Conservation (phyloP, 1,140 invertebrate genomes). For the Temnothorax curvispinosus region DNA sequence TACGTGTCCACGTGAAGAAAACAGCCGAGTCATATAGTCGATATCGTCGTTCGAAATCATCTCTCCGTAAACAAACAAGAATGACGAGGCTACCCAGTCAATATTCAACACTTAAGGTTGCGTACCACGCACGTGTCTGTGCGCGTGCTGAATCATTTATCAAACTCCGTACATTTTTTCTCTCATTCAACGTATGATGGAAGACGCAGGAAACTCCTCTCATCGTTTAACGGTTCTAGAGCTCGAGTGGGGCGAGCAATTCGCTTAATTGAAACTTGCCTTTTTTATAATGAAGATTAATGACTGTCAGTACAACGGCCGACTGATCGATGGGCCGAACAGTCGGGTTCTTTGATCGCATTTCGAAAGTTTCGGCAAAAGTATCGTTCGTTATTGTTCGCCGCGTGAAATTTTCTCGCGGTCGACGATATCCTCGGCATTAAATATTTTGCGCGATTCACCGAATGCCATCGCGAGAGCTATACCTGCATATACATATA, state of each 20-base stretch:
- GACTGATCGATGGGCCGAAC: constrained; percentile 54
- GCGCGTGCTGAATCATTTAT: constrained; percentile 49
- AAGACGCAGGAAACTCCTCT: constrained; percentile 26
- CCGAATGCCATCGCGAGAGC: neutral
- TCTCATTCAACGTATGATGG: constrained; percentile 46
- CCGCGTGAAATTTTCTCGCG: constrained; percentile 17
- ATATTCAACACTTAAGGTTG: neutral
- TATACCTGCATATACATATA: neutral
- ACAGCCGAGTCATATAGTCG: neutral
- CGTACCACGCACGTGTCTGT: neutral
- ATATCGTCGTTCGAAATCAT: neutral
- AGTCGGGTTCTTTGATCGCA: constrained; percentile 22
- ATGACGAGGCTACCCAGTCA: neutral
- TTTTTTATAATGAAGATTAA: constrained; percentile 71
- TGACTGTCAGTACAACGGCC: constrained; percentile 31
- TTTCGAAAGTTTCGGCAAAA: neutral
- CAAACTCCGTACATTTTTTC: constrained; percentile 33
- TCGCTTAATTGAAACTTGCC: constrained; percentile 67
- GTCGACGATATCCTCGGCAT: neutral
- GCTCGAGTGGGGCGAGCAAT: constrained; percentile 43
- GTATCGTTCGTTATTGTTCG: neutral
- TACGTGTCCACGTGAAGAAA: neutral
- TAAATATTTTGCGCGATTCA: constrained; percentile 59
- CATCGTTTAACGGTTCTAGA: constrained; percentile 36
- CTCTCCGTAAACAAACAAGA: neutral